Percentiles rank a stretch among this genome's conserved stretches.
These are phyloP conservation scores for Spea bombifrons DNA, from an alignment of 2,113 vertebrate species.

Conservation along the genomic window DNA sequence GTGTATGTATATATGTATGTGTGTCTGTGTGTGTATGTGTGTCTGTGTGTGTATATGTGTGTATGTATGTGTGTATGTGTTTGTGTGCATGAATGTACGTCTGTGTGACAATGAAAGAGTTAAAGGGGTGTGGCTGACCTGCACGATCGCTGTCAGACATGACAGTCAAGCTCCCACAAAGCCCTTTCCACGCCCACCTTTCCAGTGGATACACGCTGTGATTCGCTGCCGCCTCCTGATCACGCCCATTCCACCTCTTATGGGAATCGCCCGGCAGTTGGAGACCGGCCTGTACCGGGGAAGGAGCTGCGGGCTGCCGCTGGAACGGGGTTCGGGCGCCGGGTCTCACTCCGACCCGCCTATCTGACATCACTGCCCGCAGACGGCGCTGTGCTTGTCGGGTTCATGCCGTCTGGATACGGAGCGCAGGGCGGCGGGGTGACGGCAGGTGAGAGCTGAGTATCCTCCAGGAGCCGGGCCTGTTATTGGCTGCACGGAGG, in stretches of 20 bases:
- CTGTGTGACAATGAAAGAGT: background rate
- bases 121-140: background rate
- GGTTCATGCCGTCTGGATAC: slow-evolving; percentile 22
- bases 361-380: background rate
- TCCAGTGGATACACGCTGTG: background rate
- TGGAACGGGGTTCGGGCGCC: background rate
- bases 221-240: background rate
- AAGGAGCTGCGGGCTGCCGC: background rate
- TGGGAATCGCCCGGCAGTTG: slow-evolving; percentile 20
- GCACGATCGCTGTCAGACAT: too few relatives aligned
- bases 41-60: background rate
- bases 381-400: background rate
- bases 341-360: background rate
- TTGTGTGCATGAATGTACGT: background rate
- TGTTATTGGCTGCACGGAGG: background rate
- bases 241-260: background rate
- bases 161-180: background rate
- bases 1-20: background rate
- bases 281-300: slow-evolving; percentile 31
- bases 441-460: slow-evolving; percentile 43
- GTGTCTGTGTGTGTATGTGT: background rate
- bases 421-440: slow-evolving; percentile 7
- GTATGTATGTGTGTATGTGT: background rate
- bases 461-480: rapidly evolving
- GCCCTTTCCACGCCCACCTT: background rate